Conservation (phyloP, 1,140 invertebrate genomes). For the Drosophila repletoides region DNA sequence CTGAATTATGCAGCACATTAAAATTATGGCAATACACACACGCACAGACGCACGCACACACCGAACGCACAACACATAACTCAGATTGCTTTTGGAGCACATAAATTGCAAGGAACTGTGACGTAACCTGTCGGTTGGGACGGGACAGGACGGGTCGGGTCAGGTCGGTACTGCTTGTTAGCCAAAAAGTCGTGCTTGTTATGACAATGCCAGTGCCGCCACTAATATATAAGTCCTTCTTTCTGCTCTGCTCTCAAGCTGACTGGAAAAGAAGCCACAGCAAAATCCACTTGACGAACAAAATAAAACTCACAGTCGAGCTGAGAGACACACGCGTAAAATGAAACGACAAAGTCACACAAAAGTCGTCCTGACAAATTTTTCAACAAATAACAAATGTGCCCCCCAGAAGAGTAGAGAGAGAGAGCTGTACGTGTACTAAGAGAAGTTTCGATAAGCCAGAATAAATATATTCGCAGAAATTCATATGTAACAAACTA, state of each 20-base stretch:
- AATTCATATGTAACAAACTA: conserved; percentile 9
- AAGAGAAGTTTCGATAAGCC: conserved; percentile 21
- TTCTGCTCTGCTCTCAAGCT: neutral
- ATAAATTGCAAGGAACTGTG: conserved; percentile 38
- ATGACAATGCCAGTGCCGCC: conserved; percentile 32
- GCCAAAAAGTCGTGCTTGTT: conserved; percentile 54
- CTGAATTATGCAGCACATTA: conserved; percentile 34
- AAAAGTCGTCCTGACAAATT: conserved; percentile 59
- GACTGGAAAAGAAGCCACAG: conserved; percentile 7
- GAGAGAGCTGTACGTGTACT: neutral
- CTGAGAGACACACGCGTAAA: conserved; percentile 27
- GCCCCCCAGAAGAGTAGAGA: conserved; percentile 6
- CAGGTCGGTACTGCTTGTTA: conserved; percentile 32
- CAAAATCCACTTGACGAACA: conserved; percentile 46
- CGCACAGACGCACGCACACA: neutral
- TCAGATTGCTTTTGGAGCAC: conserved; percentile 9
- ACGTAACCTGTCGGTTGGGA: conserved; percentile 16
- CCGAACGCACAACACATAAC: neutral
- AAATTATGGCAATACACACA: conserved; percentile 2
- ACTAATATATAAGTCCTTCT: neutral
- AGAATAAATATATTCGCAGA: neutral
- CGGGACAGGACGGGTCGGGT: too few relatives aligned
- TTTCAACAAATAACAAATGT: conserved; percentile 67
- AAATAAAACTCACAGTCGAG: conserved; percentile 33
- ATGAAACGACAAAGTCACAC: conserved; percentile 63